These are phyloP conservation scores for Diglossa cyanea DNA, from an alignment of 2,797 vertebrate genomes.

Conservation along the genomic window DNA sequence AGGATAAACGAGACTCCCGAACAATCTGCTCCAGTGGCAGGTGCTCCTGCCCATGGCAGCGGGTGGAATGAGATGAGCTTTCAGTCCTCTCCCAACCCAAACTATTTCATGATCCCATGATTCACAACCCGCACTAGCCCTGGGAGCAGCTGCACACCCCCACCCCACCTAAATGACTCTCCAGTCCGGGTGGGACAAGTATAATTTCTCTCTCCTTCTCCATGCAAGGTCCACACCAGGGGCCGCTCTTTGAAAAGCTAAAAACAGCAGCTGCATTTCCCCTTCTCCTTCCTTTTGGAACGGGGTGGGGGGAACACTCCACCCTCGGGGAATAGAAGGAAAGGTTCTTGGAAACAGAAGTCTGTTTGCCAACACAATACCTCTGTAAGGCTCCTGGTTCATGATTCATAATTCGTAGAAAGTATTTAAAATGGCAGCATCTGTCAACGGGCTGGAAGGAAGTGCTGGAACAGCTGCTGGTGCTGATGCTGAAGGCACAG, in stretches of 20 bases:
- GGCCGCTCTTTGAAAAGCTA: neutral
- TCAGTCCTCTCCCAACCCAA: neutral
- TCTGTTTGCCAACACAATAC: neutral
- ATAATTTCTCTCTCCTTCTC: neutral
- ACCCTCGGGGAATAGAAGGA: neutral
- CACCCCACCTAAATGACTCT: accelerated
- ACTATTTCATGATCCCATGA: neutral
- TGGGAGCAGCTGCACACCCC: no score
- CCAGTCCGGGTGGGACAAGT: accelerated
- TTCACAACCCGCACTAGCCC: neutral
- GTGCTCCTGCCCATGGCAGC: neutral
- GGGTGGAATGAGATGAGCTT: neutral
- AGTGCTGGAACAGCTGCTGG: neutral
- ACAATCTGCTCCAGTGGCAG: no score
- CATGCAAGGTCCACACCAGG: accelerated
- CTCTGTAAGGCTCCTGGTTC: neutral
- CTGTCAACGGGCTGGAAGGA: neutral
- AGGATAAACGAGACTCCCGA: accelerated
- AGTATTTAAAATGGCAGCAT: neutral
- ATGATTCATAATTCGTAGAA: accelerated
- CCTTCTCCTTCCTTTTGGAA: neutral
- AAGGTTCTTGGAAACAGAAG: neutral
- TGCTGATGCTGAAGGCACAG: neutral
- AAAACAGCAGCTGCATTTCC: neutral
- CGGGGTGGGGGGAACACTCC: neutral